These are phyloP conservation scores for Enteromius anoplus DNA, from an alignment of 2,797 vertebrate species.

Conservation along the genomic window DNA sequence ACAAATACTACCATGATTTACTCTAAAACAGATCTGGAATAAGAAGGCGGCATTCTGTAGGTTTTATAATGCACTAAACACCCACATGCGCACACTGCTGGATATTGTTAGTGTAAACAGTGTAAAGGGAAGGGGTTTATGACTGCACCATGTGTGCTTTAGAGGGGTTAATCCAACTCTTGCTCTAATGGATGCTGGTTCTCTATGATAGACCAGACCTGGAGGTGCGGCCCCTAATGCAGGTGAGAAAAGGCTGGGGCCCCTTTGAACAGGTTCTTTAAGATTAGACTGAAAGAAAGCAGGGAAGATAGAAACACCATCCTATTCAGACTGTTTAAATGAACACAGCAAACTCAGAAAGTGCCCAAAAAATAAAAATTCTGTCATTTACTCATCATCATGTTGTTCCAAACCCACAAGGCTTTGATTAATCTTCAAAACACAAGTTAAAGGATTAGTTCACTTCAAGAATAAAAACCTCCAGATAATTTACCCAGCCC, in stretches of 20 bases:
- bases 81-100: conserved; percentile 30
- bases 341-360: background rate
- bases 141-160: conserved; percentile 39
- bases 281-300: background rate
- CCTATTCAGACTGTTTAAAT: background rate
- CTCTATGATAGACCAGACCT: conserved; percentile 33
- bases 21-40: conserved; percentile 58
- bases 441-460: background rate
- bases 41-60: conserved; percentile 52
- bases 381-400: background rate
- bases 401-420: background rate
- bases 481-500: background rate
- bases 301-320: background rate
- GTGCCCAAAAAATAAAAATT: background rate
- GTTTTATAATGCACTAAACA: conserved; percentile 61
- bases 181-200: conserved; percentile 37
- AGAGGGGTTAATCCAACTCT: conserved; percentile 49
- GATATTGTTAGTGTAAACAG: conserved; percentile 40
- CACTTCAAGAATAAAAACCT: background rate
- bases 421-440: background rate
- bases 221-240: background rate
- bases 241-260: conserved; percentile 28
- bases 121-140: conserved; percentile 37
- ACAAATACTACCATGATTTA: conserved; percentile 65
- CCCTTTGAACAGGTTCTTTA: conserved; percentile 23